Base-by-base conservation (phyloP, 2,797 vertebrate genomes). In the Scolopax rusticola region DNA sequence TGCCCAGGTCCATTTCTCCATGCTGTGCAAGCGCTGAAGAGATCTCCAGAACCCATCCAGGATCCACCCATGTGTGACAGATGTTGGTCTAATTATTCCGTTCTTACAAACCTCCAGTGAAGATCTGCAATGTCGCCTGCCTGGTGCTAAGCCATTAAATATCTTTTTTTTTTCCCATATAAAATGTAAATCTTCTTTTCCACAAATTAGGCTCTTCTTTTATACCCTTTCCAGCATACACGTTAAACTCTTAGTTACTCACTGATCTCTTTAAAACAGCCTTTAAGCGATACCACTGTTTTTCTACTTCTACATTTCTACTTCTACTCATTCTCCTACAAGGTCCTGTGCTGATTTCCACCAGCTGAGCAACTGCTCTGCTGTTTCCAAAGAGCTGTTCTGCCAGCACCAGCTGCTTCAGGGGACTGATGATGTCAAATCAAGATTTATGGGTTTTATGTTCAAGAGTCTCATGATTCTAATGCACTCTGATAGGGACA, bases 241-340 rank as follows among this genome's bases (percentile, higher is more conserved):
- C 4, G 15, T 71, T 83, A 82, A 89, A 92, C 36, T 71, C 60
- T 56, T 43, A 64, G 53, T 77, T 92, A 80, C 40, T 95, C 53
- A 14, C 40, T 61, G 70, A 84, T 81, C 30, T 90, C 77, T 93
- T 91, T 57, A 64, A 91, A 95, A 70, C 56, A 94, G n/a, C 38
- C 41, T 94, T 85, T 85, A 93, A 78, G 53, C 50, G 68, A 14
- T 47, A 95, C 12, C 40, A 48, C 80, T 43, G 38, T 54, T 90
- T 85, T 75, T 78, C 82, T 16, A 68, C 57, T 68, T 87, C 61
- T 28, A 28, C 25, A 27, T 50, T 50, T 27, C 24, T 50, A 50
- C 24, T 27, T 51, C 48, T 25, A 15, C 24, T 50, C 13, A 9
- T 51, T 28, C 48, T 50, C 27, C 50, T 28, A 50, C 56, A 84